Base-by-base conservation (phyloP, 2,113 vertebrate genomes). In the Lasiurus cinereus region DNA sequence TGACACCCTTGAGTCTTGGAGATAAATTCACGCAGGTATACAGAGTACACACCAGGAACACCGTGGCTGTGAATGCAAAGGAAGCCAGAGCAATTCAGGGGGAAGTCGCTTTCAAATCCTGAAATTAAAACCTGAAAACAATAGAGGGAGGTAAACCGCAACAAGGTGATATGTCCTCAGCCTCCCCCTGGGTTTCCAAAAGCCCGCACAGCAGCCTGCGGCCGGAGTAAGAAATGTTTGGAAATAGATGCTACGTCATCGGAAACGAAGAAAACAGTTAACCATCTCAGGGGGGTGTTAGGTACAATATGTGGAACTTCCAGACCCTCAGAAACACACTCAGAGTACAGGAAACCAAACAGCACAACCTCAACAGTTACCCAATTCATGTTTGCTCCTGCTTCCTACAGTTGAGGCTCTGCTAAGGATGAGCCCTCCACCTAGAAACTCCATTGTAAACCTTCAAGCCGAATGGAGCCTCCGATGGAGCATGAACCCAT, bases 111-210 rank as follows among this genome's bases (percentile, higher is more conserved):
- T 72, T 36, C 59, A 69, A 8, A 12, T 12, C 39, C 15, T 79
- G 48, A 83, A 86, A 83, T 93, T 43, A 82, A 84, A 89, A 90
- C 48, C 62, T 16, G 62, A 93, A 90, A 5, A 88, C 39, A 36
- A 15, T 19, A 84, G 67, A 82, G 16, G 1, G 27, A 69, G 48
- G 12, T 24, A n/a, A 82, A 79, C 27, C 72, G 27, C 86, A 85
- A 82, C 67, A 33, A 91, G 43, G 22, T 13, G 1, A 59, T 9
- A n/a, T 21, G 33, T 36, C 50, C 56, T 56, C 62, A 33, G 2
- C 29, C 16, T 12, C 2, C 33, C 33, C 52, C 3, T 73, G 54
- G 11, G 3, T 87, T 77, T 87, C 11, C 73, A 78, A 88, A 76
- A 69, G 16, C 24, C 29, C 48, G 56, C 29, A 64, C 6, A 70